Evolutionary conservation across 2,888 invertebrate genomes (phyloP).

Genomic region (Tachina fera): DNA sequence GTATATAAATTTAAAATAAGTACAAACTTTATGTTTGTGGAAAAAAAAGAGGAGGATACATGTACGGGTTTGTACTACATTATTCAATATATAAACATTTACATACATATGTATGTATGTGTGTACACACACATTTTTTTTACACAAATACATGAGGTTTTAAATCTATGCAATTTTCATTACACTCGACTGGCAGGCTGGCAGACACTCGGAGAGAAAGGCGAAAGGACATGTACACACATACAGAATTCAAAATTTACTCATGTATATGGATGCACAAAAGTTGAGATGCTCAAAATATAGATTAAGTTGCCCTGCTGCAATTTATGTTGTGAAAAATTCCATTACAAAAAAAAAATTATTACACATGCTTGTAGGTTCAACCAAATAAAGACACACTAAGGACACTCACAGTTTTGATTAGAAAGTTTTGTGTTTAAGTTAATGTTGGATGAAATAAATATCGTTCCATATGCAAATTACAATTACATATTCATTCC

Average conservation of each 20-base stretch:
- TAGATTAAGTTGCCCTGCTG: conserved; percentile 41
- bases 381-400: conserved; percentile 16
- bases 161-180: conserved; percentile 46
- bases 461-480: too few relatives aligned
- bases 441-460: too few relatives aligned
- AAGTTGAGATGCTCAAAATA: conserved; percentile 46
- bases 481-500: too few relatives aligned
- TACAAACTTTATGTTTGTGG: conserved; percentile 45
- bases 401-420: not conserved
- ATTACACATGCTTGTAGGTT: not conserved
- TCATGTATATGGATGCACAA: not conserved
- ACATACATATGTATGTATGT: not conserved
- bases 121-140: not conserved
- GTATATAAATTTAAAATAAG: conserved; percentile 39
- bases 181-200: not conserved
- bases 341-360: conserved; percentile 17
- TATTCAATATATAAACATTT: conserved; percentile 49
- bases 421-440: too few relatives aligned
- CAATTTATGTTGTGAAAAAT: conserved; percentile 48
- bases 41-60: conserved; percentile 27
- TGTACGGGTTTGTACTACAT: conserved; percentile 31
- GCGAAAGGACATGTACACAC: not conserved
- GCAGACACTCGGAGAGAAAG: not conserved
- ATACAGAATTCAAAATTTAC: conserved; percentile 10
- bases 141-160: conserved; percentile 9